Evolutionary conservation across 2,797 vertebrate genomes (phyloP), one percentile per base, ranked within the genome.

Genomic region (Labroides dimidiatus): DNA sequence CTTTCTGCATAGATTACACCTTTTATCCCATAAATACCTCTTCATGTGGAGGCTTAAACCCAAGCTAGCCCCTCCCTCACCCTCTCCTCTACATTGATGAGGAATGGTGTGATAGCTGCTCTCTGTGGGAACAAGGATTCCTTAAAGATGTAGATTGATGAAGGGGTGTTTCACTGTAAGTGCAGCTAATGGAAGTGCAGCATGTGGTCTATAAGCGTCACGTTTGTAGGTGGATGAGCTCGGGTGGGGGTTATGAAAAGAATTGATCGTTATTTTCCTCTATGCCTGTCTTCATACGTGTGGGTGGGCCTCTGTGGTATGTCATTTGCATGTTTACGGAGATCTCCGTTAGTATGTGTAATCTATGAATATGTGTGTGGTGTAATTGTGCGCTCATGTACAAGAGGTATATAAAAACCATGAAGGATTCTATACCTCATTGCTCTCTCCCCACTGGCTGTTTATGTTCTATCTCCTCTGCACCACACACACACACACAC

Each of bases 371-470:
- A 45, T 55, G 27, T 58, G 43, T 58, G 60, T 13, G 42, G 36
- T 65, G 45, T 42, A 59, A 37, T 76, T 33, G 51, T 27, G 44
- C 23, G 45, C 13, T 57, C 8, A 17, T 54, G 65, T 65, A 30
- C 48, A 14, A 39, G 68, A 45, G 12, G 42, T 43, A 53, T 51
- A 69, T 49, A 57, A 68, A 84, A 73, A 2, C n/a, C 8, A 0
- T 74, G 58, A 68, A 64, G 24, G 41, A 61, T 55, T 67, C 12
- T 41, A 5, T 37, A 77, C 36, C 49, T 62, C 49, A 44, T 52
- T 75, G 52, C 72, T 64, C n/a, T 59, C 64, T 77, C 49, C 55
- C 84, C 58, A 54, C 59, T 53, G 85, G 80, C 83, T 80, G 75
- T 84, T 83, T 78, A 58, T 75, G 65, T 74, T 74, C 75, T 61